These are phyloP conservation scores for Motacilla tschutschensis DNA, from an alignment of 2,113 vertebrate genomes.

Conservation along the genomic window DNA sequence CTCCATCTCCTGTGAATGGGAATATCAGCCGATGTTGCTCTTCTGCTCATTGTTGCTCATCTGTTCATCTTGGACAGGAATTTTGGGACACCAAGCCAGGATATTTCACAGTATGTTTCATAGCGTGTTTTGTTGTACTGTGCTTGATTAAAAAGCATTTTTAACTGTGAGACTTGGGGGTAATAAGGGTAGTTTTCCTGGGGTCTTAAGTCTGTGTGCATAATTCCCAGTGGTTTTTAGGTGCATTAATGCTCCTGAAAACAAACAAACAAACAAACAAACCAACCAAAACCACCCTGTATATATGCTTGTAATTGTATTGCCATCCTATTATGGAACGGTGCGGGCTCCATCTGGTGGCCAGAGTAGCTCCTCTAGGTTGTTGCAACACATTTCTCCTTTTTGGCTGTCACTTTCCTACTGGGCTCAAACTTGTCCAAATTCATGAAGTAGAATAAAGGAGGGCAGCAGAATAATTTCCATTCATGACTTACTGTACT, in stretches of 20 bases:
- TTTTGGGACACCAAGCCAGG: background rate
- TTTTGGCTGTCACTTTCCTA: background rate
- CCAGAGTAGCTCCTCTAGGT: background rate
- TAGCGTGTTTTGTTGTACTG: background rate
- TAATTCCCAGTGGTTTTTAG: background rate
- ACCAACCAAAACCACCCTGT: background rate
- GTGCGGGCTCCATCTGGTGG: constrained; percentile 76
- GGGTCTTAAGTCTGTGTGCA: background rate
- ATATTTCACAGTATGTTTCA: background rate
- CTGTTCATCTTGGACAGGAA: background rate
- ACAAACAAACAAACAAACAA: background rate
- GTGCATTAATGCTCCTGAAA: background rate
- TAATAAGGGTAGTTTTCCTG: background rate
- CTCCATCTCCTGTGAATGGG: background rate
- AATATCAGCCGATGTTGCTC: background rate
- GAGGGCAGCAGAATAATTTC: background rate
- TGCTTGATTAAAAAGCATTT: background rate
- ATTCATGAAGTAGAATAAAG: background rate
- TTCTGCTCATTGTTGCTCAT: background rate
- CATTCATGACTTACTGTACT: background rate
- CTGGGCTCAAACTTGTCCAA: background rate
- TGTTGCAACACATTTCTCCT: background rate
- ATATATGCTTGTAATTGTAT: background rate
- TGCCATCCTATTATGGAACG: background rate
- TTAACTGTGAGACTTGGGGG: background rate